Conservation (phyloP, 2,113 vertebrate species). For the Paradoxurus hermaphroditus region DNA sequence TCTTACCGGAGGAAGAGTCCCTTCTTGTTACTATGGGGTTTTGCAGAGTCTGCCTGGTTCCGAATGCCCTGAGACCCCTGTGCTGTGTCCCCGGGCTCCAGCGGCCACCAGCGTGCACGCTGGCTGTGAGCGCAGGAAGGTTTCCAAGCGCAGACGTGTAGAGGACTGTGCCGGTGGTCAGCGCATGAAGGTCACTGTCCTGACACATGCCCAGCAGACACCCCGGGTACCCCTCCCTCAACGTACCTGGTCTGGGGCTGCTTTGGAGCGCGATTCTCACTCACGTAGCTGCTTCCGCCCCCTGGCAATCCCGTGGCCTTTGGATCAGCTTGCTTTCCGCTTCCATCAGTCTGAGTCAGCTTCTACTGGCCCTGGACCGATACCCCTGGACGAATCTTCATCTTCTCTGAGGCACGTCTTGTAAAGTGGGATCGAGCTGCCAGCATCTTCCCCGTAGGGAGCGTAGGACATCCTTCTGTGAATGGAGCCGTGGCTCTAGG, state of each 20-base stretch:
- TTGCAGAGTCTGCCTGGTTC: background rate
- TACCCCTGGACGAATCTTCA: background rate
- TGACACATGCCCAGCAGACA: fast-evolving
- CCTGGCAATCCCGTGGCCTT: background rate
- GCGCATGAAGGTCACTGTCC: fast-evolving
- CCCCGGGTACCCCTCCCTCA: fast-evolving
- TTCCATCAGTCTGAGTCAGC: background rate
- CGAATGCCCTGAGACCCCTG: background rate
- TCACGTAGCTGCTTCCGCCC: background rate
- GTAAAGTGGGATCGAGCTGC: no score
- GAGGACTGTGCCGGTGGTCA: background rate
- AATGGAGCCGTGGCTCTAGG: no score
- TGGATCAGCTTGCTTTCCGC: background rate
- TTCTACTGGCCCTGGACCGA: background rate
- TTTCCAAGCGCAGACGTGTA: background rate
- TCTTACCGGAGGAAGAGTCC: background rate
- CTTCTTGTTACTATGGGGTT: background rate
- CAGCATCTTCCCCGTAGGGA: no score
- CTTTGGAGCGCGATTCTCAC: background rate
- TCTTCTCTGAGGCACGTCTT: background rate
- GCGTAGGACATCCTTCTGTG: fast-evolving
- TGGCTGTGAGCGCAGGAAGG: no score
- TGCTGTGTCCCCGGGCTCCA: background rate
- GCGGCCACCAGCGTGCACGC: fast-evolving
- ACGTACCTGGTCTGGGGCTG: fast-evolving